phyloP scores from a whole-genome alignment of 2,888 invertebrate species.

The Unio delphinus region DNA sequence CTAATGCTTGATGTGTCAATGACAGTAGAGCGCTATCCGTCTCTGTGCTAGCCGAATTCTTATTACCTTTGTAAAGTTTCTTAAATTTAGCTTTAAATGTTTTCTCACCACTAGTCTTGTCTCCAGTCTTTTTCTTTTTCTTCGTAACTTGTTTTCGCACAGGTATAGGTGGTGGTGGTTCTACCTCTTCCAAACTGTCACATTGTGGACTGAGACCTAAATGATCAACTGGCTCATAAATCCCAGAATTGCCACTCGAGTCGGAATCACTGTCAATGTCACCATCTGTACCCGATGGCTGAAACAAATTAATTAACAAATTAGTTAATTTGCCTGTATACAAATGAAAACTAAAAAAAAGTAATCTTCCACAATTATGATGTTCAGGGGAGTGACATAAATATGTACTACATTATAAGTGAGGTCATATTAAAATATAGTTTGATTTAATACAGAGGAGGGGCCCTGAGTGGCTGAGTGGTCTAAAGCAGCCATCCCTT shows the following conservation, averaged over 20 bases:
- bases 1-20: constrained; percentile 3
- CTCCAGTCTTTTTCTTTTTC: constrained; percentile 39
- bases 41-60: constrained; percentile 1
- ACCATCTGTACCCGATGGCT: constrained; percentile 30
- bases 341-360: too few species aligned
- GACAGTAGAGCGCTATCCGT: constrained; percentile 7
- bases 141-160: constrained; percentile 19
- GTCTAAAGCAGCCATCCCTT: too few species aligned
- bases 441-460: too few species aligned
- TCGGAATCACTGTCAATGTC: constrained; percentile 46
- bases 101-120: constrained; percentile 17
- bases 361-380: too few species aligned
- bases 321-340: too few species aligned
- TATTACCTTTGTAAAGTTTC: constrained; percentile 22
- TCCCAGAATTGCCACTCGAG: constrained; percentile 41
- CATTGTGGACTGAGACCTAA: constrained; percentile 11
- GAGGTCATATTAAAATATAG: too few species aligned
- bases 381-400: too few species aligned
- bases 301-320: too few species aligned
- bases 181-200: constrained; percentile 20
- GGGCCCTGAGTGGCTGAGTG: too few species aligned
- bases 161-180: constrained; percentile 36
- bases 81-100: constrained; percentile 25
- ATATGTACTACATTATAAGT: too few species aligned
- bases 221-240: constrained; percentile 40